phyloP scores from a whole-genome alignment of 2,113 vertebrate genomes.

The Trinectes maculatus region DNA sequence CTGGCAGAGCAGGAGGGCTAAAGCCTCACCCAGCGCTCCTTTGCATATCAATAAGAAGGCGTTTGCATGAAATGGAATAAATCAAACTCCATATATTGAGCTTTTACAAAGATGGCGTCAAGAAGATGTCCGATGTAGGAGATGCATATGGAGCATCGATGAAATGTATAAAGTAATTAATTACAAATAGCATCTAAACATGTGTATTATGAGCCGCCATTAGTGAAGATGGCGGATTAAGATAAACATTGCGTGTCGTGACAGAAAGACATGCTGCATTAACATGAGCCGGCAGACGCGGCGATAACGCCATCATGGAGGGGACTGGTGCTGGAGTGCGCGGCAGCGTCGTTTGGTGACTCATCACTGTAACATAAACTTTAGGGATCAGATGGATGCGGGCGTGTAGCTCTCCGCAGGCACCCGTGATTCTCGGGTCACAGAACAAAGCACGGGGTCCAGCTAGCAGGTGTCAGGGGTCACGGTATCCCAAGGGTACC shows the following conservation, averaged over 20 bases:
- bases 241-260: too few species aligned
- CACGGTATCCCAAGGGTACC: slow-evolving; percentile 68
- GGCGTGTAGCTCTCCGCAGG: slow-evolving; percentile 39
- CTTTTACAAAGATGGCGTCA: too few species aligned
- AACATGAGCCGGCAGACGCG: background rate
- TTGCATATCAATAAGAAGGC: slow-evolving; percentile 69
- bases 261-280: background rate
- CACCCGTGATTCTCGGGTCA: slow-evolving; percentile 54
- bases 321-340: background rate
- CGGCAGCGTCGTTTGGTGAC: background rate
- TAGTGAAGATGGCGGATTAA: too few species aligned
- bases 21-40: slow-evolving; percentile 37
- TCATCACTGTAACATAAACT: slow-evolving; percentile 28
- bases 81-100: slow-evolving; percentile 29
- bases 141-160: background rate
- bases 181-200: background rate
- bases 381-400: slow-evolving; percentile 38
- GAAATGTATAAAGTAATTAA: background rate
- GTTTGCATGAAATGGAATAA: slow-evolving; percentile 57
- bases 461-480: slow-evolving; percentile 66
- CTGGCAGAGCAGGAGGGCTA: slow-evolving; percentile 51
- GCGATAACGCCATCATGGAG: background rate
- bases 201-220: too few species aligned
- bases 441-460: slow-evolving; percentile 68
- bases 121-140: slow-evolving; percentile 21